Evolutionary conservation across 1,140 invertebrate genomes (phyloP), one percentile per base, ranked within the genome.

Genomic region (Heterodera carotae): DNA sequence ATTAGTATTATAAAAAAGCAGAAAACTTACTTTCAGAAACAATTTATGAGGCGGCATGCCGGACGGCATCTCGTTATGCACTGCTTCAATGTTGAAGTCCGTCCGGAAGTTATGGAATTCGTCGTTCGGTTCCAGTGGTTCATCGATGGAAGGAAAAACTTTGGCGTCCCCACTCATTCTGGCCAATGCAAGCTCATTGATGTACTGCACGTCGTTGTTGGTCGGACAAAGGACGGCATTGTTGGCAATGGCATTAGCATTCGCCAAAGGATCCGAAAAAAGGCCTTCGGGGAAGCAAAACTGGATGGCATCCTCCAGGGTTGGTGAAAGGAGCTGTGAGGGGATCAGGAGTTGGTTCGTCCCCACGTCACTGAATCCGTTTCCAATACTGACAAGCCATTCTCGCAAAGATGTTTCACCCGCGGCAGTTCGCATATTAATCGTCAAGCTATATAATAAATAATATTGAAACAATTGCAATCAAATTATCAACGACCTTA

Each of bases 31-130:
- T 84, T 89, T 90, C 8, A 90, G 72, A 25, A 71, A 69, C 10
- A 90, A 77, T 72, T 79, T 80, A 80, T 89, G 89, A 25, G 85
- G 85, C n/a, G 89, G 88, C 22, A 88, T 39, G 7, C 88, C 87
- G 36, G 84, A 78, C 29, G n/a, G n/a, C n/a, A n/a, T n/a, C n/a
- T n/a, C n/a, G n/a, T n/a, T n/a, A n/a, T n/a, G n/a, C n/a, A n/a
- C n/a, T n/a, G n/a, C n/a, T n/a, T n/a, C n/a, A n/a, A n/a, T n/a
- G n/a, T n/a, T n/a, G n/a, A n/a, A n/a, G 84, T 66, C 62, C 8
- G 62, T 10, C 27, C 62, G 62, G 18, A 29, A 33, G 4, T 7
- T 29, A 18, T 12, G 8, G 18, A 29, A 29, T 66, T 66, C 62
- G 1, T 29, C 62, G 7, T 66, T 7, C 18, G 27, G 62, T 4